Evolutionary conservation across 35 echinoderm and acorn worm genomes (phyloP).

Genomic region (Amphiura filiformis): DNA sequence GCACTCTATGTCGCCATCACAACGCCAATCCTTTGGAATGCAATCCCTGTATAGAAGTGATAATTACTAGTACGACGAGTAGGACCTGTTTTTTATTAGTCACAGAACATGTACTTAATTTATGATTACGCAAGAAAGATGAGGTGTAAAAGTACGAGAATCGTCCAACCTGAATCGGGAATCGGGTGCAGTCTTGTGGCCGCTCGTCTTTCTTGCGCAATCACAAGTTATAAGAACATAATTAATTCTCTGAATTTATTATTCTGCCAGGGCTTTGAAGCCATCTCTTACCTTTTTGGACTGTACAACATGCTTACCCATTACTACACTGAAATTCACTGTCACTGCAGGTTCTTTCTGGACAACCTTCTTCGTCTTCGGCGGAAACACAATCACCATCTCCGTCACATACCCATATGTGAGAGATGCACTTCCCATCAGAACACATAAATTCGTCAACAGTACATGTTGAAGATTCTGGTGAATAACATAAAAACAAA

Average conservation of each 20-base stretch:
- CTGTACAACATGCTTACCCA: not conserved
- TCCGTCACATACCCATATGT: not conserved
- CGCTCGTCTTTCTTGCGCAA: not conserved
- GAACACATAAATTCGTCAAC: not conserved
- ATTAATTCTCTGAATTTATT: not conserved
- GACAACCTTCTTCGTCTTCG: conserved; percentile 4
- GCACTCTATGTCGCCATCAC: not conserved
- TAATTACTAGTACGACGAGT: not conserved
- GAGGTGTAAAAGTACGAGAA: too few relatives aligned
- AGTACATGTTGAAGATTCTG: not conserved
- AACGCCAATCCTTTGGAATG: not conserved
- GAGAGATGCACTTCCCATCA: not conserved
- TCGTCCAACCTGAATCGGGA: not conserved
- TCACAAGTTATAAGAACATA: not conserved
- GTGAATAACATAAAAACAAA: too few relatives aligned
- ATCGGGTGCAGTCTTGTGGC: not conserved
- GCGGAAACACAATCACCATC: not conserved
- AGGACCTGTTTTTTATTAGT: not conserved
- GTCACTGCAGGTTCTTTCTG: not conserved
- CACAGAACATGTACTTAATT: too few relatives aligned
- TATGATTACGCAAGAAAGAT: too few relatives aligned
- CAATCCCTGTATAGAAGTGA: not conserved
- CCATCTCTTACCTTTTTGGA: not conserved
- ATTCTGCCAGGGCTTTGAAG: not conserved
- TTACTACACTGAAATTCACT: not conserved